phyloP scores from a whole-genome alignment of 2,888 invertebrate species.

The Orgyia antiqua region DNA sequence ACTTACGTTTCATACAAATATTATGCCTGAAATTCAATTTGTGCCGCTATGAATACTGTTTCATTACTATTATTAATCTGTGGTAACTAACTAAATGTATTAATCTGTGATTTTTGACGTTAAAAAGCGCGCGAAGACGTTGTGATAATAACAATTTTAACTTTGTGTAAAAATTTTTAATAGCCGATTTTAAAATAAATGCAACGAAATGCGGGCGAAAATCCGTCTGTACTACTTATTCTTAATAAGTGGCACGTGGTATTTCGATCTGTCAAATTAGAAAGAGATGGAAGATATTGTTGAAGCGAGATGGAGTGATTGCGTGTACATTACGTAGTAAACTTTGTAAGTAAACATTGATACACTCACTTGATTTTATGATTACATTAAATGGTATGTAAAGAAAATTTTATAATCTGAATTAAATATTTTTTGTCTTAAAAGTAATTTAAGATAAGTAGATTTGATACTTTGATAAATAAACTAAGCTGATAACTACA shows the following conservation, averaged over 20 bases:
- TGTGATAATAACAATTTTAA: slow-evolving; percentile 7
- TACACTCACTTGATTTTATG: too few relatives aligned
- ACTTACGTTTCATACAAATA: slow-evolving; percentile 34
- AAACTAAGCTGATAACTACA: too few relatives aligned
- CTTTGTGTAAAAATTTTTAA: too few relatives aligned
- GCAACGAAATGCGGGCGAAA: too few relatives aligned
- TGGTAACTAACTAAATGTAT: slow-evolving; percentile 6
- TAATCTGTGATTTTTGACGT: slow-evolving; percentile 19
- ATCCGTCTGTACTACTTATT: too few relatives aligned
- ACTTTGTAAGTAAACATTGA: slow-evolving; percentile 29
- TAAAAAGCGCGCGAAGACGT: slow-evolving; percentile 23
- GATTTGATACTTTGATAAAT: too few relatives aligned
- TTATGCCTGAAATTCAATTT: slow-evolving; percentile 20
- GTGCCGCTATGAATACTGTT: too few relatives aligned
- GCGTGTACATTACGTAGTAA: slow-evolving; percentile 20
- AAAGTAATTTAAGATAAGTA: too few relatives aligned
- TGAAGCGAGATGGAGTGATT: slow-evolving; percentile 33
- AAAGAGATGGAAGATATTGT: slow-evolving; percentile 44
- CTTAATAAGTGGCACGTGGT: slow-evolving; percentile 54
- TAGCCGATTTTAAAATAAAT: too few relatives aligned
- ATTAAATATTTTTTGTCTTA: too few relatives aligned
- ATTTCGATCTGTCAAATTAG: slow-evolving; percentile 60
- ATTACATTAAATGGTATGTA: too few relatives aligned
- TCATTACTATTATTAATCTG: slow-evolving; percentile 11
- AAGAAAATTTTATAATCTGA: too few relatives aligned